Evolutionary conservation across 2,888 invertebrate species (phyloP).

Genomic region (Metallyticus violacea): DNA sequence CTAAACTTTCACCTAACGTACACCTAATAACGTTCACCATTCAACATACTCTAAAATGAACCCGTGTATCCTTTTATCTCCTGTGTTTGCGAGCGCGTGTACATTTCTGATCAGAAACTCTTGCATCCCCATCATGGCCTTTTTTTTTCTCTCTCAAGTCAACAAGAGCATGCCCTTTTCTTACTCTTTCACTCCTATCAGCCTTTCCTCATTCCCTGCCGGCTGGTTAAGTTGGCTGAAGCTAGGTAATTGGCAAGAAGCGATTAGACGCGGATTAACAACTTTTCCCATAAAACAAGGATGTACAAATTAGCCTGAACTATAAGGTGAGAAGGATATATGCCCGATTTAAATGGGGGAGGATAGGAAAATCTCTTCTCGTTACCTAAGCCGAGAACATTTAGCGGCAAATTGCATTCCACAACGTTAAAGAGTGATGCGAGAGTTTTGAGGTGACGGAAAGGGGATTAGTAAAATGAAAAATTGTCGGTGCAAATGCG

Average conservation of each 20-base stretch:
- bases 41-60: too few relatives aligned
- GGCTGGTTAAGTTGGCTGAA: not conserved
- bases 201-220: not conserved
- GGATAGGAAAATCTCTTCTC: not conserved
- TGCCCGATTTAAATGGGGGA: not conserved
- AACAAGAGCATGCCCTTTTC: not conserved
- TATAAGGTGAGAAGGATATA: not conserved
- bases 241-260: not conserved
- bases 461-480: too few relatives aligned
- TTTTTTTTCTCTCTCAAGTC: not conserved
- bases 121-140: not conserved
- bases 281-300: conserved; percentile 15
- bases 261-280: conserved; percentile 22
- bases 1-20: too few relatives aligned
- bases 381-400: not conserved
- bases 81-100: not conserved
- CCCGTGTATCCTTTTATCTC: not conserved
- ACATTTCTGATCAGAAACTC: not conserved
- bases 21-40: too few relatives aligned
- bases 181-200: not conserved
- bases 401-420: not conserved
- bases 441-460: too few relatives aligned
- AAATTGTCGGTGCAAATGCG: too few relatives aligned
- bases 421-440: not conserved
- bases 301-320: conserved; percentile 2